Conservation (phyloP, 2,888 invertebrate species). For the Ditylenchus weischeri region DNA sequence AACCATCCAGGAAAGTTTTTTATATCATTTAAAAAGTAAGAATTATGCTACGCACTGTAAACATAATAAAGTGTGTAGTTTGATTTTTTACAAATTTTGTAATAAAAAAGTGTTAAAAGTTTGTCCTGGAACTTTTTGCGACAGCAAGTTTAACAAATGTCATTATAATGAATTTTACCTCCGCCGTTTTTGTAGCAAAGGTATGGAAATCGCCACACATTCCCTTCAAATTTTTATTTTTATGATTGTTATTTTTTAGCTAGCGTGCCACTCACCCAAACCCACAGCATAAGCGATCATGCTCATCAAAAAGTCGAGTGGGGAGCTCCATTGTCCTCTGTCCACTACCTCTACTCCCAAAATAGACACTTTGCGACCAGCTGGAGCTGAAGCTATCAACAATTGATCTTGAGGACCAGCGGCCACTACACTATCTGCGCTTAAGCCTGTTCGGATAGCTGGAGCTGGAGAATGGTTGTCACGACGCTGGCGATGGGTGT, state of each 20-base stretch:
- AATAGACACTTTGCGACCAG: conserved; percentile 34
- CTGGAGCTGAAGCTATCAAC: neutral
- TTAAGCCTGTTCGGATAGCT: neutral
- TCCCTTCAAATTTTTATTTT: conserved; percentile 39
- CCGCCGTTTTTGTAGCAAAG: conserved; percentile 59
- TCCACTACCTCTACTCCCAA: conserved; percentile 38
- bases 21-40: too few species aligned
- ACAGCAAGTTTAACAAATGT: conserved; percentile 3
- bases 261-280: conserved; percentile 40
- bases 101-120: too few species aligned
- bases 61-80: too few species aligned
- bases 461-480: neutral
- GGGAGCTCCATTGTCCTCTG: conserved; percentile 54
- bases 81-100: too few species aligned
- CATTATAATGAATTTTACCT: conserved; percentile 25
- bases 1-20: too few species aligned
- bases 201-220: conserved; percentile 59
- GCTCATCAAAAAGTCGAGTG: conserved; percentile 57
- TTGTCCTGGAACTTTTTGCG: too few species aligned
- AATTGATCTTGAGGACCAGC: neutral
- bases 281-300: conserved; percentile 59
- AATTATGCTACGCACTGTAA: too few species aligned
- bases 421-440: neutral
- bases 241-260: neutral
- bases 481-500: neutral